Evolutionary conservation across 1,140 invertebrate species (phyloP), one percentile per base, ranked within the genome.

Genomic region (Cryptotermes secundus): DNA sequence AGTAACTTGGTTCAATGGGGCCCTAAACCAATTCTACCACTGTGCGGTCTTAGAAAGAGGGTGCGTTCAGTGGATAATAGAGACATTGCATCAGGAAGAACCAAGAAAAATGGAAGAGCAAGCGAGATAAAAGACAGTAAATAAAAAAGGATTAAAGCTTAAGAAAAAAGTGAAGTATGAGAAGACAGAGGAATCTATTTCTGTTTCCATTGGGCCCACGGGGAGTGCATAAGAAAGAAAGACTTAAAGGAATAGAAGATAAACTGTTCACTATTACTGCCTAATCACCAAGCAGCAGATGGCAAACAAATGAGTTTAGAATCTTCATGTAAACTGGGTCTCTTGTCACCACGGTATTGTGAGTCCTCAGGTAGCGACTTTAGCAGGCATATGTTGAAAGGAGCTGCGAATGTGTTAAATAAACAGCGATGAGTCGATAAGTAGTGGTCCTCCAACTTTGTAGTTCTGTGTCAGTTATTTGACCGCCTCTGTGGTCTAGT

Each of bases 131-230:
- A 72, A 72, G 59, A 72, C 59, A 31, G 59, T 31, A 72, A 72
- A 72, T 72, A 72, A 72, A 72, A 49, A 72, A 72, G 26, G 59
- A 72, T 72, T 72, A 2, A n/a, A n/a, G 26, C 59, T n/a, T 31
- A 72, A 31, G 59, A 72, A 72, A 59, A 72, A 72, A n/a, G 59
- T 72, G 59, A 72, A 72, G 59, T 26, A 72, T 72, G 59, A 31
- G 59, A 36, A 81, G 53, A 45, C 34, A 45, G 53, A 82, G 38
- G 81, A 82, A 82, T 82, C 81, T 82, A 82, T 82, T 82, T 82
- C 81, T 82, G 81, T 82, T 82, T 72, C 59, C 81, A 59, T 82
- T 82, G 42, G 42, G 38, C 81, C 81, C 53, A 82, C 81, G 42
- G 42, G 81, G 53, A 45, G 81, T 1, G 42, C 42, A 22, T 45